phyloP scores from a whole-genome alignment of 2,113 vertebrate species.

The Pelecanus crispus region DNA sequence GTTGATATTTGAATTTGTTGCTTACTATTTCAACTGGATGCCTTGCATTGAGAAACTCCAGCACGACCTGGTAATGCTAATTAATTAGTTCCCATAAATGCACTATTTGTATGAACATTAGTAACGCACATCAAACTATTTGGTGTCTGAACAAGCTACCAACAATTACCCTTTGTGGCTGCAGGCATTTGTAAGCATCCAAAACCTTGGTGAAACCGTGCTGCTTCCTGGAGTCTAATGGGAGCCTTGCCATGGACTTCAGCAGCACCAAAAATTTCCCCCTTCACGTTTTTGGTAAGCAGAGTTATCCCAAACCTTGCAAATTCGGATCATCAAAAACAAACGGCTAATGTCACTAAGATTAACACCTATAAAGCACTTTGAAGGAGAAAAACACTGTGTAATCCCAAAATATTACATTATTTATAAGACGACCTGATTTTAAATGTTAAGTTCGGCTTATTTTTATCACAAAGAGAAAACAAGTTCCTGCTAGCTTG shows the following conservation, averaged over 20 bases:
- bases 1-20: neutral
- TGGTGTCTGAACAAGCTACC: neutral
- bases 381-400: conserved; percentile 10
- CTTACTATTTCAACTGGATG: neutral
- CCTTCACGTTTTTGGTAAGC: neutral
- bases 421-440: conserved; percentile 61
- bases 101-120: neutral
- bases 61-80: neutral
- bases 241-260: neutral
- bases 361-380: conserved; percentile 48
- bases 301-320: neutral
- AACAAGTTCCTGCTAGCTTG: conserved; percentile 43
- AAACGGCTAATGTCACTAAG: neutral
- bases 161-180: neutral
- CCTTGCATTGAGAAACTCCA: neutral
- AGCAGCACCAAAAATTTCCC: neutral
- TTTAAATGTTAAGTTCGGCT: conserved; percentile 44
- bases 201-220: conserved; percentile 22
- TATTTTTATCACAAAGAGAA: conserved; percentile 66
- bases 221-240: conserved; percentile 50
- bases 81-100: neutral
- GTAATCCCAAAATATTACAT: conserved; percentile 36
- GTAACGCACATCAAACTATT: neutral
- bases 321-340: neutral
- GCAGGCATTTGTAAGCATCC: neutral